Conservation (phyloP, 2,888 invertebrate genomes). For the Nomada lathburiana region DNA sequence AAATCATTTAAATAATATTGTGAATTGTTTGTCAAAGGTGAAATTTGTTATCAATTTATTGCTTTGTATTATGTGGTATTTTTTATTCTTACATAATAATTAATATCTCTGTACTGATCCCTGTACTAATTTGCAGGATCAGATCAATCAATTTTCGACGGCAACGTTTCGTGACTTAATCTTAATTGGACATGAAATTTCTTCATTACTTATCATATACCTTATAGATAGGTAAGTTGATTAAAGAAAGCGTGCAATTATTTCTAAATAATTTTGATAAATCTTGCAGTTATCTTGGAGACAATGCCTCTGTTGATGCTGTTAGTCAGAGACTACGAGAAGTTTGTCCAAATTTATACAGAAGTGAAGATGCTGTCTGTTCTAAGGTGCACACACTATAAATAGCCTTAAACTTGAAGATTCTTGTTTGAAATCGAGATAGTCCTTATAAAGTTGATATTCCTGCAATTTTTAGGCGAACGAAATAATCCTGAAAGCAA, state of each 20-base stretch:
- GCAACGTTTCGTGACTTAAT: conserved; percentile 90
- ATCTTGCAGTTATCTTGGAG: conserved; percentile 92
- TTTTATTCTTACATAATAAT: background rate
- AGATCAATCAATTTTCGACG: conserved; percentile 86
- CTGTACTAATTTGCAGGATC: conserved; percentile 81
- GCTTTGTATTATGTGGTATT: background rate
- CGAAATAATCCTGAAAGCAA: conserved; percentile 94
- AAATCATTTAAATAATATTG: conserved; percentile 94
- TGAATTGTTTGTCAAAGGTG: conserved; percentile 88
- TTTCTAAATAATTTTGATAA: conserved; percentile 31
- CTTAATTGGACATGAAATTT: conserved; percentile 91
- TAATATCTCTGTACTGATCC: background rate
- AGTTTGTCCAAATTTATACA: conserved; percentile 96
- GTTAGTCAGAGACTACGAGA: conserved; percentile 95
- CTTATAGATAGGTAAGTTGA: conserved; percentile 89
- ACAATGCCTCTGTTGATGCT: conserved; percentile 97
- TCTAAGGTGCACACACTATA: conserved; percentile 89
- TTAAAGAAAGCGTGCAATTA: background rate
- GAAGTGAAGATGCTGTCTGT: conserved; percentile 97
- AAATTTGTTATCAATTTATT: background rate
- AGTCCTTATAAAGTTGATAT: background rate
- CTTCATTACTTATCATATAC: conserved; percentile 91
- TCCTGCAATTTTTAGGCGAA: conserved; percentile 88
- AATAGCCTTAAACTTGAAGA: background rate
- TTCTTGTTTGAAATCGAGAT: background rate